These are phyloP conservation scores for Tinamus major DNA, from an alignment of 2,797 vertebrate genomes.

Conservation along the genomic window DNA sequence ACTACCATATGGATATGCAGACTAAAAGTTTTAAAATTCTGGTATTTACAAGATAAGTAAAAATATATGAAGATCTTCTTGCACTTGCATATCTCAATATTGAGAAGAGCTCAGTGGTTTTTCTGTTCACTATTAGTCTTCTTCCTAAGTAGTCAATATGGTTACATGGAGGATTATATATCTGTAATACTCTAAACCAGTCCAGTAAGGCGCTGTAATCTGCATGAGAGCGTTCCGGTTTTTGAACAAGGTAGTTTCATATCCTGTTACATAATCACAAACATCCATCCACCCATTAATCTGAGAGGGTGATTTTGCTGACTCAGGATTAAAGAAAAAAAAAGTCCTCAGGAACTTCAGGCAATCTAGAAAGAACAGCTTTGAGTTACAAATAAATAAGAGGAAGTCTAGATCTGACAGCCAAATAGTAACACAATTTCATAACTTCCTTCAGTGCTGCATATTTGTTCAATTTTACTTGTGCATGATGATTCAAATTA, in stretches of 20 bases:
- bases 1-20: background rate
- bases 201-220: background rate
- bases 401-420: background rate
- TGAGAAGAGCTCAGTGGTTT: background rate
- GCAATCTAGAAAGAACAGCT: background rate
- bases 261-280: slow-evolving; percentile 23
- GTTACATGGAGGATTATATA: background rate
- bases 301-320: background rate
- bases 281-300: background rate
- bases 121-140: background rate
- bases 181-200: background rate
- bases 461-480: background rate
- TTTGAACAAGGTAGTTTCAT: background rate
- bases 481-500: background rate
- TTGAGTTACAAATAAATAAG: background rate
- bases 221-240: accelerated
- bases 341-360: background rate
- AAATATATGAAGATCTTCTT: background rate
- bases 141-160: background rate
- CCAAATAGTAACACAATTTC: background rate
- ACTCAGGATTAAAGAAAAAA: background rate
- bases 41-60: background rate
- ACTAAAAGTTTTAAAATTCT: background rate
- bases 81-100: background rate
- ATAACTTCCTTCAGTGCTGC: background rate